Base-by-base conservation (phyloP, 2,888 invertebrate genomes). In the Pycnomerus fuliginosus region DNA sequence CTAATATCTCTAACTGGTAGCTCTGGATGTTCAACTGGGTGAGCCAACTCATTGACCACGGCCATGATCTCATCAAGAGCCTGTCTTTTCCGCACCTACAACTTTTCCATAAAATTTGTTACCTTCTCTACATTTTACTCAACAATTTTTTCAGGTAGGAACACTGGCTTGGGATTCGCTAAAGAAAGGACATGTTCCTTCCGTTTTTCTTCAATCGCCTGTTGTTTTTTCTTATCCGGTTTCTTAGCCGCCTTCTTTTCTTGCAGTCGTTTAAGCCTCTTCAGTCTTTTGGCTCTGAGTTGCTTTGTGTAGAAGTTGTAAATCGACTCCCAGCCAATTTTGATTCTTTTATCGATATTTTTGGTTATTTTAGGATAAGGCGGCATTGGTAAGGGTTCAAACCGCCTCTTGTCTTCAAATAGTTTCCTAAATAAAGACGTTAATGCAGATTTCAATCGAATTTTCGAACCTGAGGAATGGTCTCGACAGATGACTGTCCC, bases 291-390 rank as follows among this genome's bases (percentile, higher is more conserved):
- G 22, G 41, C 53, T 32, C 53, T 44, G 35, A 54, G 50, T 34
- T 46, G 55, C 30, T 55, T 55, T 25, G 50, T 59, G 41, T 64
- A 64, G 40, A 43, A 62, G 38, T 62, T 64, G 38, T 64, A 64
- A 29, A 61, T 61, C 2, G 62, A 56, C 10, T 39, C 51, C 62
- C 62, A 62, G 3, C 58, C 22, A 20, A 50, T 56, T 8, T 41
- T 31, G 2, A 64, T 53, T n/a, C 12, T 45, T 40, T 51, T 61
- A 11, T 35, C 48, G 3, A 55, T 47, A n/a, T 23, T 43, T 27
- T 41, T 41, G 13, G 25, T 31, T 24, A 50, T 42, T 44, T 52
- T 40, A 15, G 32, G 20, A 4, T 44, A n/a, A n/a, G n/a, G n/a
- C n/a, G n/a, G n/a, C n/a, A n/a, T n/a, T n/a, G n/a, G n/a, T n/a